phyloP scores from a whole-genome alignment of 1,140 invertebrate species.

The Drosophila arizonae region DNA sequence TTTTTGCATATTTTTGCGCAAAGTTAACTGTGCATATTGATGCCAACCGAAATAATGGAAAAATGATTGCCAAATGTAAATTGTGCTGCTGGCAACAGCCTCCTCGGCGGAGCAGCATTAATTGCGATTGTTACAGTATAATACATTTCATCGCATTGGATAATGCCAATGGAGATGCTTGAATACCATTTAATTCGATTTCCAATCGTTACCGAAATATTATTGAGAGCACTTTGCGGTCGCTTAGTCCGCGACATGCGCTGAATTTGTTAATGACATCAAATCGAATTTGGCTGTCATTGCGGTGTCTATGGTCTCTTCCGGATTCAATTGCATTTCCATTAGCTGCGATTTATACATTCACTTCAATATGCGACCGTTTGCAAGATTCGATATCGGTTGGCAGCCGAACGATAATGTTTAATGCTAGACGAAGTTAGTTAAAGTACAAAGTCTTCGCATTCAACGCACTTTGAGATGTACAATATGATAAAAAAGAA shows the following conservation, averaged over 20 bases:
- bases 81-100: background rate
- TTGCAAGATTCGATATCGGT: no score
- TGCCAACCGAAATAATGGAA: constrained; percentile 30
- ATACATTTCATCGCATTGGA: constrained; percentile 1
- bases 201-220: constrained; percentile 9
- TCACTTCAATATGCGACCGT: background rate
- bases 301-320: background rate
- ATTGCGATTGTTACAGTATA: constrained; percentile 16
- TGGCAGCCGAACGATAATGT: no score
- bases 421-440: no score
- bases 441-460: no score
- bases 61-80: constrained; percentile 33
- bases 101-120: background rate
- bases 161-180: constrained; percentile 9
- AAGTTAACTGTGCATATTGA: constrained; percentile 2
- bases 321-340: background rate
- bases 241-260: background rate
- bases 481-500: no score
- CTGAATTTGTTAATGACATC: constrained; percentile 16
- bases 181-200: constrained; percentile 21
- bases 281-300: constrained; percentile 9
- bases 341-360: constrained; percentile 12
- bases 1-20: constrained; percentile 52
- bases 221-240: background rate
- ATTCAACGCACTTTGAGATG: no score